Conservation (phyloP, 2,888 invertebrate species). For the Xylota sylvarum region DNA sequence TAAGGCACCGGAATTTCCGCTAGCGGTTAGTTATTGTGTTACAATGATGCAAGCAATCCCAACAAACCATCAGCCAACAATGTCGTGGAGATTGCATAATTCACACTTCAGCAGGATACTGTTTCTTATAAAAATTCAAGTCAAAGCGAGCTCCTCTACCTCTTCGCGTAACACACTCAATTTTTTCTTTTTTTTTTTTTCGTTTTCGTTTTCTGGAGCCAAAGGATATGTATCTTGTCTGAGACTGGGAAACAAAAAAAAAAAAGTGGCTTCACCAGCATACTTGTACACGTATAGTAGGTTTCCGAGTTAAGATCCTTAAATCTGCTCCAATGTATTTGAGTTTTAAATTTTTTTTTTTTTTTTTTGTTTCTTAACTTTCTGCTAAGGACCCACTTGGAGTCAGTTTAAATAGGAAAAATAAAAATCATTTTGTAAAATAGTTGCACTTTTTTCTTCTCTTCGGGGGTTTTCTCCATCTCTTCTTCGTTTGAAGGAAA, state of each 20-base stretch:
- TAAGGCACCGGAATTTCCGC: conserved; percentile 67
- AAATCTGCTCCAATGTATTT: conserved; percentile 59
- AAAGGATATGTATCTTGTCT: neutral
- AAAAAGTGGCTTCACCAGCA: conserved; percentile 34
- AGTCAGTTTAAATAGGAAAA: conserved; percentile 63
- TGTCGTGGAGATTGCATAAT: conserved; percentile 72
- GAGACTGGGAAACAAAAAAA: conserved; percentile 37
- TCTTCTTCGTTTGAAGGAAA: conserved; percentile 6
- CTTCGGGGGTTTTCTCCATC: conserved; percentile 3
- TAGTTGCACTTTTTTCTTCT: conserved; percentile 64
- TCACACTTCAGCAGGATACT: conserved; percentile 66
- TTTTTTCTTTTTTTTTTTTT: conserved; percentile 1
- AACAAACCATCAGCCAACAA: conserved; percentile 42
- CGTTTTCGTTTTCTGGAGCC: conserved; percentile 2
- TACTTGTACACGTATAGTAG: conserved; percentile 12
- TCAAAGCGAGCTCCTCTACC: conserved; percentile 12
- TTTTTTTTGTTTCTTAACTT: conserved; percentile 25
- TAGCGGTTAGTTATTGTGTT: conserved; percentile 74
- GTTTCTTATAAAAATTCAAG: conserved; percentile 57
- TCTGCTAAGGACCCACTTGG: conserved; percentile 59
- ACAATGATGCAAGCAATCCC: conserved; percentile 61
- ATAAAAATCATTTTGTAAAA: conserved; percentile 72
- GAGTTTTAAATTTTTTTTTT: conserved; percentile 29
- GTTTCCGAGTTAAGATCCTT: conserved; percentile 57
- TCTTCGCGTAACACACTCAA: conserved; percentile 9